Base-by-base conservation (phyloP, 2,113 vertebrate species). In the Triplophysa rosa region DNA sequence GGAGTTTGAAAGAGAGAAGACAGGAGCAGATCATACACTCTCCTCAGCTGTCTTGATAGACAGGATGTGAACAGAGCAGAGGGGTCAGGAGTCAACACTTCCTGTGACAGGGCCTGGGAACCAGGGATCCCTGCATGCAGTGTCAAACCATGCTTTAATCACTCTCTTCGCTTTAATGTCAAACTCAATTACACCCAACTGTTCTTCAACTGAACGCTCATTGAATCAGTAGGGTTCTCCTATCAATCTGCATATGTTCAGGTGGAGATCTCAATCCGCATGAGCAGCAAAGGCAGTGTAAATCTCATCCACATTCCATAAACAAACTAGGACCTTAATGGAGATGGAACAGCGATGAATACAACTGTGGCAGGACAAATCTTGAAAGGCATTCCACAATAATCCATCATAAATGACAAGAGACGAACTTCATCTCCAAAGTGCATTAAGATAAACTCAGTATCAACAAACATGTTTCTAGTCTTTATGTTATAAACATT, bases 51-150 rank as follows among this genome's bases (percentile, higher is more conserved):
- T 52, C 74, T 59, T 79, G 87, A 90, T 90, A 86, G 86, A 87
- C 90, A 89, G 89, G 88, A 90, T 88, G 87, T 88, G 84, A 79
- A 82, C 87, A 82, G 84, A 83, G 82, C 42, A 79, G 37, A 54
- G 76, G 84, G 91, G 92, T 92, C 90, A 92, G 80, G 89, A 91
- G 90, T 88, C 91, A 90, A 84, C 68, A 88, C 89, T 93, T 93
- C 90, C 93, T 92, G 87, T 82, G 80, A 88, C 21, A 63, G 90
- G 82, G 90, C 91, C 89, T 93, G 91, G 88, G 91, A 93, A 93
- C 86, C 84, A 86, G 29, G 64, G 66, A 77, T 84, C 75, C 68
- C 58, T 69, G 78, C 80, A 72, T 74, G 66, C 78, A 85, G 82
- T 80, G 86, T 85, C 80, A 76, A 52, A 80, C 86, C 86, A 56